Conservation (phyloP, 2,113 vertebrate genomes). For the Coregonus clupeaformis region DNA sequence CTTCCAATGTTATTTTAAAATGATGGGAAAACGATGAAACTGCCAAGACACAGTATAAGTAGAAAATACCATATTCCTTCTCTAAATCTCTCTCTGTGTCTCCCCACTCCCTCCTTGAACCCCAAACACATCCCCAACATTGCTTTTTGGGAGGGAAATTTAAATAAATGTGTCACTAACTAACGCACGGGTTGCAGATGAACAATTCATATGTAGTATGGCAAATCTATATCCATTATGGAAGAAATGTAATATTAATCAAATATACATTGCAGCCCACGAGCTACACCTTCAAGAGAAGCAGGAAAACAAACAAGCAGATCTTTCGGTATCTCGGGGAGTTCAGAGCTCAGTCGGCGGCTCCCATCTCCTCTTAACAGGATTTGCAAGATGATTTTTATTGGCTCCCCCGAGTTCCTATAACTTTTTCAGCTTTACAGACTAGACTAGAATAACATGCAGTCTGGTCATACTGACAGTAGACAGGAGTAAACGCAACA, state of each 20-base stretch:
- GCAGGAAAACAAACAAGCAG: constrained; percentile 36
- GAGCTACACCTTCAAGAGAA: constrained; percentile 46
- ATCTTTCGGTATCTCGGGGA: constrained; percentile 38
- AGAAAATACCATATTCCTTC: constrained; percentile 20
- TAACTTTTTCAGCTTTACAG: constrained; percentile 32
- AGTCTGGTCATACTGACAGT: constrained; percentile 28
- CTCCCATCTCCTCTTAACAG: constrained; percentile 21
- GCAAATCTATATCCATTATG: constrained; percentile 60
- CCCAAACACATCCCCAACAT: constrained; percentile 3
- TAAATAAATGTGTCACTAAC: constrained; percentile 44
- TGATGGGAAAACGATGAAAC: constrained; percentile 28
- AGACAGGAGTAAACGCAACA: constrained; percentile 26
- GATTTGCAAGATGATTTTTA: constrained; percentile 47
- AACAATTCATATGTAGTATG: constrained; percentile 61
- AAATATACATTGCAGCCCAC: constrained; percentile 38
- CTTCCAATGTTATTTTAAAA: constrained; percentile 49
- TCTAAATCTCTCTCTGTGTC: constrained; percentile 7
- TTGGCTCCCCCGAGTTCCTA: constrained; percentile 42
- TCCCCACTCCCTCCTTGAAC: not conserved
- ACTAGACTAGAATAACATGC: constrained; percentile 42
- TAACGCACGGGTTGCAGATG: constrained; percentile 56
- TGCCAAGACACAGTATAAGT: constrained; percentile 40
- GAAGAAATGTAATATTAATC: constrained; percentile 52
- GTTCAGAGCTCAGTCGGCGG: constrained; percentile 44
- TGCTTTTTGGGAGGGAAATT: constrained; percentile 41